Evolutionary conservation across 2,797 vertebrate genomes (phyloP).

Genomic region (Lates japonicus): DNA sequence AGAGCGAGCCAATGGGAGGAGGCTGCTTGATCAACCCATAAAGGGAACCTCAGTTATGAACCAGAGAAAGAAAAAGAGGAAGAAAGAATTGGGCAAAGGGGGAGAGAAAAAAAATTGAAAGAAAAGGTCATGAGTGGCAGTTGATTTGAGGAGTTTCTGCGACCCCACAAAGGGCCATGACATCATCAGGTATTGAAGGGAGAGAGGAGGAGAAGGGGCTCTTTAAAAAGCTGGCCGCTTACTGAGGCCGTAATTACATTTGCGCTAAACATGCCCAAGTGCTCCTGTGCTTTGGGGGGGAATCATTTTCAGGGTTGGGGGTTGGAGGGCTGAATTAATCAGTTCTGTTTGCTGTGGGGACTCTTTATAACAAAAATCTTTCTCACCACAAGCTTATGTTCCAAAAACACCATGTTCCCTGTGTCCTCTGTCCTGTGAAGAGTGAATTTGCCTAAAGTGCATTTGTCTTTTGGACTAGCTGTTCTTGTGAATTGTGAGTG

Average conservation of each 20-base stretch:
- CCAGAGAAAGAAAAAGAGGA: conserved; percentile 81
- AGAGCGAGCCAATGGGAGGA: conserved; percentile 76
- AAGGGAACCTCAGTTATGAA: conserved; percentile 87
- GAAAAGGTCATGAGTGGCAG: conserved; percentile 86
- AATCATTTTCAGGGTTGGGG: conserved; percentile 87
- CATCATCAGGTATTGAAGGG: conserved; percentile 94
- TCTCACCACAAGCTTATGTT: conserved; percentile 73
- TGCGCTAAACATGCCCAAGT: conserved; percentile 94
- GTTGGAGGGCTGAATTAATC: conserved; percentile 90
- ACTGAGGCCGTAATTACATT: conserved; percentile 96
- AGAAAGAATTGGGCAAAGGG: conserved; percentile 81
- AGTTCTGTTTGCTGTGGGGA: conserved; percentile 88
- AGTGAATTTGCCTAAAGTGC: conserved; percentile 44
- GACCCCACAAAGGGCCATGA: conserved; percentile 90
- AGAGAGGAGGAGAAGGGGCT: conserved; percentile 87
- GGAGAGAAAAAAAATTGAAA: conserved; percentile 82
- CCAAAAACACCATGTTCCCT: conserved; percentile 61
- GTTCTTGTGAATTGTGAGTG: conserved; percentile 53
- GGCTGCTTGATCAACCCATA: conserved; percentile 84
- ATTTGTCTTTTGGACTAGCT: conserved; percentile 46
- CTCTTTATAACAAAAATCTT: conserved; percentile 84
- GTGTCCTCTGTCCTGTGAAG: conserved; percentile 38
- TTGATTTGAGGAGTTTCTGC: conserved; percentile 92
- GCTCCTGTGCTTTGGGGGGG: conserved; percentile 88
- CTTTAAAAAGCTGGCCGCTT: conserved; percentile 91